Conservation (phyloP, 92 coral and sea anemone species). For the Porites cylindrica region DNA sequence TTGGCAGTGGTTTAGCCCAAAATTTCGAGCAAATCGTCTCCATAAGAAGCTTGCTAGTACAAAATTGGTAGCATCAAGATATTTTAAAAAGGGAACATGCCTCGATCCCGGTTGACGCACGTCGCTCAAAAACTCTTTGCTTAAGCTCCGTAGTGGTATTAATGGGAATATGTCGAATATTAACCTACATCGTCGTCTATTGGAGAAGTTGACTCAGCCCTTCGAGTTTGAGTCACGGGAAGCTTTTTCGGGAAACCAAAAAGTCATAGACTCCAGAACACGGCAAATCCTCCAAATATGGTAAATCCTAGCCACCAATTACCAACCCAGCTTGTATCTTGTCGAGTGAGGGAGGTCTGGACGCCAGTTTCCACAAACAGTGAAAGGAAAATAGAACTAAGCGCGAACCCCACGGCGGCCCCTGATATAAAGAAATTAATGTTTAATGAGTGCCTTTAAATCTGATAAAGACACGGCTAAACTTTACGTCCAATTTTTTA, state of each 20-base stretch:
- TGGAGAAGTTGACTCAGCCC: conserved; percentile 36
- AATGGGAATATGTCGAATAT: too few relatives aligned
- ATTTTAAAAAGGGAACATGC: too few relatives aligned
- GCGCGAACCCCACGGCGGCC: conserved; percentile 74
- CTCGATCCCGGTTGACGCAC: too few relatives aligned
- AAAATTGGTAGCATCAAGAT: too few relatives aligned
- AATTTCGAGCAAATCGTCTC: too few relatives aligned
- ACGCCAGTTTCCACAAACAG: conserved; percentile 80
- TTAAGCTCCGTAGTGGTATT: too few relatives aligned
- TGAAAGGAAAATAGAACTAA: conserved; percentile 77
- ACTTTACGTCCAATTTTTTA: too few relatives aligned
- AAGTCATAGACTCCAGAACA: conserved; percentile 78
- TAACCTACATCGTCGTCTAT: conserved; percentile 41
- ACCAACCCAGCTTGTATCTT: conserved; percentile 86
- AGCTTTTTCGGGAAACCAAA: conserved; percentile 80
- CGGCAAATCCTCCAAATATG: conserved; percentile 54
- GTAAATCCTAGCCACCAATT: conserved; percentile 97
- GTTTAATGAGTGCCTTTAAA: too few relatives aligned
- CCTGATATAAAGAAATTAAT: conserved; percentile 40
- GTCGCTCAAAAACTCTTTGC: too few relatives aligned
- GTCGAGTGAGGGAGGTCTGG: conserved; percentile 71
- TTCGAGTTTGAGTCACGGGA: conserved; percentile 60
- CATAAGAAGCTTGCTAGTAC: too few relatives aligned
- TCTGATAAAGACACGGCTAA: too few relatives aligned
- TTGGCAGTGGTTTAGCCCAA: too few relatives aligned